A percentile compares a stretch with the other conserved stretches of the same genome.
These are phyloP conservation scores for Piprites chloris DNA, from an alignment of 2,113 vertebrate genomes.

Conservation along the genomic window DNA sequence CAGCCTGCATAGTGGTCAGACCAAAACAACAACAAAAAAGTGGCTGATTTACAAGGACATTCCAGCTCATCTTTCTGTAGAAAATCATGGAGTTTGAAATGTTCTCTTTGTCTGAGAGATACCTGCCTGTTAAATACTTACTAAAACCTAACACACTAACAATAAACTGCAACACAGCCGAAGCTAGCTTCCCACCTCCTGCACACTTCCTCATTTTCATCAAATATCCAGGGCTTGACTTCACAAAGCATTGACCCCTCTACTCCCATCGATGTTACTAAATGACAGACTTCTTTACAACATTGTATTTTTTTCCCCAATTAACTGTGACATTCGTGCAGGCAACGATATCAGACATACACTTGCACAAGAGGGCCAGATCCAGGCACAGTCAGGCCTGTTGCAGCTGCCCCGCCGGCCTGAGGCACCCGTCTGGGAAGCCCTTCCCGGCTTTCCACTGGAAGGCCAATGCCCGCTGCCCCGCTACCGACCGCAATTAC, in stretches of 20 bases:
- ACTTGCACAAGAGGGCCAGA: neutral
- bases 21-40: neutral
- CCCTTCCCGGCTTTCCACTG: neutral
- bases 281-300: neutral
- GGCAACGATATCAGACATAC: neutral
- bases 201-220: neutral
- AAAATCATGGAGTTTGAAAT: neutral
- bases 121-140: neutral
- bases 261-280: neutral
- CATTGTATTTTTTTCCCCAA: rapidly evolving
- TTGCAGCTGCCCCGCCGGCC: neutral
- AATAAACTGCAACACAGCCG: neutral
- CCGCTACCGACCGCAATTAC: neutral
- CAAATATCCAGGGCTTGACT: neutral
- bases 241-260: neutral
- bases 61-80: neutral
- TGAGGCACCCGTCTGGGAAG: neutral
- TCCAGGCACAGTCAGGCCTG: neutral
- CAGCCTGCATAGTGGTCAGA: neutral
- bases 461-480: neutral
- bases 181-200: neutral
- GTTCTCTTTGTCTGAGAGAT: neutral
- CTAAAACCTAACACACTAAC: neutral
- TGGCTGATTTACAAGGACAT: neutral
- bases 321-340: neutral